Conservation (phyloP, 53 echinoderm and acorn worm species). For the Zoroaster sp. region DNA sequence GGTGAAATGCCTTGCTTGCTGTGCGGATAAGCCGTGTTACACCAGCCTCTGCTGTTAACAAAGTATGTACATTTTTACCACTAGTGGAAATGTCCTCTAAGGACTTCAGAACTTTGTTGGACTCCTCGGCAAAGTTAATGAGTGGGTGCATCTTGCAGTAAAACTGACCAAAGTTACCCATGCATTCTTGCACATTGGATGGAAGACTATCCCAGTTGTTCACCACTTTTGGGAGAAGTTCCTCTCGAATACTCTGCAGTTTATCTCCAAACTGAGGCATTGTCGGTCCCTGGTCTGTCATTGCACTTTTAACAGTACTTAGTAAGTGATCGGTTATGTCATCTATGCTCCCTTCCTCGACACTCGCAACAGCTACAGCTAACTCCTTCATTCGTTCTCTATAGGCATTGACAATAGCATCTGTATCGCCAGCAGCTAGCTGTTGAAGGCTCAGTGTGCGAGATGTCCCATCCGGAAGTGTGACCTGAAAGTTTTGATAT, state of each 20-base stretch:
- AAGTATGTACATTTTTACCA: slow-evolving; percentile 6
- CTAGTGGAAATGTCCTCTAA: slow-evolving; percentile 39
- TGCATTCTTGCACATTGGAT: neutral
- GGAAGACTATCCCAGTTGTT: slow-evolving; percentile 40
- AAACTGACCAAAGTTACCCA: slow-evolving; percentile 13
- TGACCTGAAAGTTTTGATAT: slow-evolving; percentile 61
- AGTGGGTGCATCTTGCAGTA: slow-evolving; percentile 59
- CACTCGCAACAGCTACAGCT: neutral
- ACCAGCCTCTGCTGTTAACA: neutral
- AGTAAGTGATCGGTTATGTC: neutral
- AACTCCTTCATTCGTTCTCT: slow-evolving; percentile 13
- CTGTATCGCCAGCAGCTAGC: slow-evolving; percentile 42
- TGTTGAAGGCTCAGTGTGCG: slow-evolving; percentile 19
- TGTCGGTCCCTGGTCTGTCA: slow-evolving; percentile 56
- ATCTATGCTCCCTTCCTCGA: neutral
- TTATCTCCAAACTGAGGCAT: slow-evolving; percentile 30
- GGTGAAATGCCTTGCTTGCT: slow-evolving; percentile 69
- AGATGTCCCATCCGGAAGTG: slow-evolving; percentile 26
- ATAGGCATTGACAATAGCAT: neutral
- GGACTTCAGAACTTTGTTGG: slow-evolving; percentile 30
- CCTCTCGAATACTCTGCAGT: neutral
- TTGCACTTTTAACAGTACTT: slow-evolving; percentile 22
- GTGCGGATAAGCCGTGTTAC: slow-evolving; percentile 40
- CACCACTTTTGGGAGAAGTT: slow-evolving; percentile 46
- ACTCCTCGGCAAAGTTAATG: slow-evolving; percentile 51